A percentile compares a stretch with the other conserved stretches of the same genome.
phyloP scores from a whole-genome alignment of 2,888 invertebrate species.

The Chymomyza fuscimana region DNA sequence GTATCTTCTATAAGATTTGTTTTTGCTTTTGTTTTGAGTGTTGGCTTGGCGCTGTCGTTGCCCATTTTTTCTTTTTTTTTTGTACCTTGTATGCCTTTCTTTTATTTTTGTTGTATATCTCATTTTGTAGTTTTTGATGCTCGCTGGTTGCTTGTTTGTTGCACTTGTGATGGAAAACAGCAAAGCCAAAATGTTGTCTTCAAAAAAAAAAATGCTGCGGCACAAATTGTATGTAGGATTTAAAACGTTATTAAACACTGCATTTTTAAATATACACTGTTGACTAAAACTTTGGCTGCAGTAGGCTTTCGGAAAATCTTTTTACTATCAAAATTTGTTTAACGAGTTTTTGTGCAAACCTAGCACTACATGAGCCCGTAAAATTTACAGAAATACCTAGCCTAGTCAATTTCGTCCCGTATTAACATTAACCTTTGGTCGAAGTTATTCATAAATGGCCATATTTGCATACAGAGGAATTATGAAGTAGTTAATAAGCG shows the following conservation, averaged over 20 bases:
- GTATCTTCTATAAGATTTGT: constrained; percentile 36
- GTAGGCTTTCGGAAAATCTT: too few relatives aligned
- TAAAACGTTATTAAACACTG: not conserved
- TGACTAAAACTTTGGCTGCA: too few relatives aligned
- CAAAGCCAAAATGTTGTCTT: not conserved
- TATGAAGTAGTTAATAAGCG: too few relatives aligned
- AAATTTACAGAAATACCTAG: too few relatives aligned
- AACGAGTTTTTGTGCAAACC: too few relatives aligned
- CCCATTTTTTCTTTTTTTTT: constrained; percentile 16
- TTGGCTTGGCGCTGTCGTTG: constrained; percentile 23
- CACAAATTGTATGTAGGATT: not conserved
- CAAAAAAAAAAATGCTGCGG: not conserved
- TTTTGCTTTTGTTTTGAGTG: constrained; percentile 18
- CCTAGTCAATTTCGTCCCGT: too few relatives aligned
- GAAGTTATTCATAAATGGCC: too few relatives aligned
- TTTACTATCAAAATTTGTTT: too few relatives aligned
- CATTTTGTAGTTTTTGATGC: constrained; percentile 31
- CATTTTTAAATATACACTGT: not conserved
- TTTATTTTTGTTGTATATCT: constrained; percentile 6
- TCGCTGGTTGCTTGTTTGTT: constrained; percentile 40
- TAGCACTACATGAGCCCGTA: too few relatives aligned
- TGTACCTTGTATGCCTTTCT: constrained; percentile 14
- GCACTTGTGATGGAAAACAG: not conserved
- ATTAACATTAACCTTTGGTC: too few relatives aligned
- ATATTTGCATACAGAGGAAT: too few relatives aligned